Evolutionary conservation across 2,888 invertebrate genomes (phyloP).

Genomic region (Tenthredo amoena): DNA sequence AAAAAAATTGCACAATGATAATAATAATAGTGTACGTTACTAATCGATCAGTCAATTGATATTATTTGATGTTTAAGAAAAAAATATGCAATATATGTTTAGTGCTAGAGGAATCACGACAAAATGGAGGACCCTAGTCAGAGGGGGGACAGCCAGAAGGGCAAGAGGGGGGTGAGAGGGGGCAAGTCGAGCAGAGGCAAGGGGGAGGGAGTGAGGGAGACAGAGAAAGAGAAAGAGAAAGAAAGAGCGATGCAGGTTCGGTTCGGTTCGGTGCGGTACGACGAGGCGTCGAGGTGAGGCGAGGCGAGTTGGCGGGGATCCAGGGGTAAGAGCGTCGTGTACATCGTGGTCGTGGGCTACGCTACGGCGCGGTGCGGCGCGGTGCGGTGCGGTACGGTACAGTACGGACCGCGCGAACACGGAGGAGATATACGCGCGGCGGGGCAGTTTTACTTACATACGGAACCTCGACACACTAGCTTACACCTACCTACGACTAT

Average conservation of each 20-base stretch:
- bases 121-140: slow-evolving; percentile 70
- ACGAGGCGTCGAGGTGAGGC: slow-evolving; percentile 51
- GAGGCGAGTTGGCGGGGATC: slow-evolving; percentile 52
- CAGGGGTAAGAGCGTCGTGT: slow-evolving; percentile 53
- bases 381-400: neutral
- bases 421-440: slow-evolving; percentile 1
- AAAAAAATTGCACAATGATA: neutral
- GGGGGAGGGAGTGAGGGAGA: slow-evolving; percentile 53
- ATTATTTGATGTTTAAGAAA: neutral
- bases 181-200: slow-evolving; percentile 20
- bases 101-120: slow-evolving; percentile 75
- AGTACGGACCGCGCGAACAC: slow-evolving; percentile 30
- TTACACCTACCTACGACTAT: slow-evolving; percentile 4
- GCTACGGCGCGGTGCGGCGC: neutral
- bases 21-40: neutral
- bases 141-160: slow-evolving; percentile 59
- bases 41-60: slow-evolving; percentile 1
- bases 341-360: slow-evolving; percentile 37
- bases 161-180: slow-evolving; percentile 56
- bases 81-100: slow-evolving; percentile 68
- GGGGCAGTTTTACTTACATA: slow-evolving; percentile 43
- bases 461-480: neutral
- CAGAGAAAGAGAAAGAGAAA: slow-evolving; percentile 51
- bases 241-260: slow-evolving; percentile 48
- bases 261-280: slow-evolving; percentile 24